These are phyloP conservation scores for Corynorhinus townsendii DNA, from an alignment of 2,113 vertebrate genomes.

Conservation along the genomic window DNA sequence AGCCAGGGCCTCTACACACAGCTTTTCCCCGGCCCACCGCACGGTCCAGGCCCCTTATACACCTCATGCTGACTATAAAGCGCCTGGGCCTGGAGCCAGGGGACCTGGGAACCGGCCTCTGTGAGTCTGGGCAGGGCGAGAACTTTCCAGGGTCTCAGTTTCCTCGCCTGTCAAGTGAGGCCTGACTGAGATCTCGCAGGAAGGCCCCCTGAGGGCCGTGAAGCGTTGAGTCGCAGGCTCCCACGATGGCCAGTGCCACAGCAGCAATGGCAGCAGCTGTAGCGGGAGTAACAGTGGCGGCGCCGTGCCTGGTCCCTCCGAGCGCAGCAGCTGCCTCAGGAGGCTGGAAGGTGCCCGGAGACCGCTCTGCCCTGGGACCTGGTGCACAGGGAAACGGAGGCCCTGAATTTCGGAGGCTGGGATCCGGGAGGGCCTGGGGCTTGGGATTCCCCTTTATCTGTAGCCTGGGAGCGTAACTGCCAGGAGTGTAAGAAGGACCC, in stretches of 20 bases:
- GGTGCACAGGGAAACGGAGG: neutral
- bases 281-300: accelerated
- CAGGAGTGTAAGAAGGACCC: neutral
- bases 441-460: neutral
- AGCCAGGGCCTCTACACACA: neutral
- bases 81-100: neutral
- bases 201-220: no score
- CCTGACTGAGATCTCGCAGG: neutral
- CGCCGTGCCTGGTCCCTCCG: neutral
- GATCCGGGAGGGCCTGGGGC: neutral
- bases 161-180: neutral
- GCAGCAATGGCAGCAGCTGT: accelerated
- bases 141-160: neutral
- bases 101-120: neutral
- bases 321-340: accelerated
- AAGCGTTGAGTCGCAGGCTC: neutral
- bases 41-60: neutral
- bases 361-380: neutral
- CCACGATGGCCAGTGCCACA: accelerated
- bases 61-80: neutral
- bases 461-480: neutral
- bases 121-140: neutral
- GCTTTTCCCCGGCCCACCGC: neutral
- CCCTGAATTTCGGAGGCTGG: accelerated
- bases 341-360: neutral